Conservation (phyloP, 2,113 vertebrate species). For the Lucifuga dentata region DNA sequence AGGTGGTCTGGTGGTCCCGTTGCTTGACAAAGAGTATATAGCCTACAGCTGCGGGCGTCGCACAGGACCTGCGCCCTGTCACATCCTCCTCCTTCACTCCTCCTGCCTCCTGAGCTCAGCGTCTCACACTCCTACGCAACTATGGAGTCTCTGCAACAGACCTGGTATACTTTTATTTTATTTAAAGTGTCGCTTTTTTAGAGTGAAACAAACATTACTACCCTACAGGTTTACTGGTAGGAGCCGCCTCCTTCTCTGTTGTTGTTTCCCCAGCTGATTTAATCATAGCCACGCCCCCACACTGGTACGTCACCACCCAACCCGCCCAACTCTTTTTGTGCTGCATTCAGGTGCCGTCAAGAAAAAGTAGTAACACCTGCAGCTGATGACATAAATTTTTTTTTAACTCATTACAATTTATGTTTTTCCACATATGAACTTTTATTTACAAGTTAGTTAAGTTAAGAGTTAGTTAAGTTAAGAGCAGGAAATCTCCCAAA, state of each 20-base stretch:
- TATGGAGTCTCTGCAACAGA: conserved; percentile 1
- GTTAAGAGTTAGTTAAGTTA: too few species aligned
- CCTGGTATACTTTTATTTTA: background rate
- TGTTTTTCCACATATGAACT: too few species aligned
- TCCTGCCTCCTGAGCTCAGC: conserved; percentile 19
- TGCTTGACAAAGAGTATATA: conserved; percentile 39
- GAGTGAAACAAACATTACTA: conserved; percentile 33
- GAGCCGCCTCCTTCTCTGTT: conserved; percentile 72
- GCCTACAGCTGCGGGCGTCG: conserved; percentile 24
- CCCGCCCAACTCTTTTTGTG: conserved; percentile 36
- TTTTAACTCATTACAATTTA: too few species aligned
- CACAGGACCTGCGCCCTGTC: conserved; percentile 58
- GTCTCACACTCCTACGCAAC: conserved; percentile 33
- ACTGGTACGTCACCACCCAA: conserved; percentile 69
- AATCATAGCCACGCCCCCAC: conserved; percentile 70
- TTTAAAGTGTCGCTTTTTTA: conserved; percentile 7
- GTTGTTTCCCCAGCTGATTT: conserved; percentile 83
- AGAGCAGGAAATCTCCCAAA: too few species aligned
- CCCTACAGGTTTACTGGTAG: conserved; percentile 14
- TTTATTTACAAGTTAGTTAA: too few species aligned
- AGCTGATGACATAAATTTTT: too few species aligned
- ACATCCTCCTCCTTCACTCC: conserved; percentile 56
- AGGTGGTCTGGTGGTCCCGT: conserved; percentile 8
- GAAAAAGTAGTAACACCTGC: background rate
- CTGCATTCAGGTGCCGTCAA: conserved; percentile 46